Conservation (phyloP, 92 coral and sea anemone species). For the Montipora capitata region DNA sequence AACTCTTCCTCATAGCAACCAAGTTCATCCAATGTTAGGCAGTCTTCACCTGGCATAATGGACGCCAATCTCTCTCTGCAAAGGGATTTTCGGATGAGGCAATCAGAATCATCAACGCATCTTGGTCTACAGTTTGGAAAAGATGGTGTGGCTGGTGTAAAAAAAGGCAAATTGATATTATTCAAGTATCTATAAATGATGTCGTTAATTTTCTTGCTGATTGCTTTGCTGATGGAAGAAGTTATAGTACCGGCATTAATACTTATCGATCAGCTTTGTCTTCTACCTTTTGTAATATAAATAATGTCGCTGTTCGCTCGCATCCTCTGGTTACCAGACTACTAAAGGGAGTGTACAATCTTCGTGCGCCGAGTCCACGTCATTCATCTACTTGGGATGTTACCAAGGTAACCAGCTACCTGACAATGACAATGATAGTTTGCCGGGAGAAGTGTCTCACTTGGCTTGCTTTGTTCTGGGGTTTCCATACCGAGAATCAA, state of each 20-base stretch:
- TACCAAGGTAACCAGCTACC: conserved; percentile 60
- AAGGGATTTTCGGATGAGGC: conserved; percentile 63
- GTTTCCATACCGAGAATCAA: no score
- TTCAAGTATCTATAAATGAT: conserved; percentile 68
- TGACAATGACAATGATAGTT: not conserved
- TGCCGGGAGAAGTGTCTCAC: no score
- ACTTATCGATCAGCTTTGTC: conserved; percentile 71
- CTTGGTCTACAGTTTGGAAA: conserved; percentile 83
- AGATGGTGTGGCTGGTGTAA: conserved; percentile 78
- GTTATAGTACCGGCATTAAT: conserved; percentile 71
- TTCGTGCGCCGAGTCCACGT: conserved; percentile 58
- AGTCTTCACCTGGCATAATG: conserved; percentile 53
- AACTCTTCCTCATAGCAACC: conserved; percentile 53
- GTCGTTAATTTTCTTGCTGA: conserved; percentile 58
- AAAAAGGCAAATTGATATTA: conserved; percentile 63
- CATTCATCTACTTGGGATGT: conserved; percentile 76
- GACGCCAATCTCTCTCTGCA: conserved; percentile 59
- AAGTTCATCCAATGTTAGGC: conserved; percentile 46
- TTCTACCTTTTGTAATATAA: conserved; percentile 34
- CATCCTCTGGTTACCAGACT: conserved; percentile 66
- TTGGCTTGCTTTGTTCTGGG: no score
- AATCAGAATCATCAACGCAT: conserved; percentile 61
- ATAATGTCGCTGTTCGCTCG: conserved; percentile 48
- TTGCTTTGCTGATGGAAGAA: conserved; percentile 56
- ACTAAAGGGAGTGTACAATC: conserved; percentile 62